A percentile compares a stretch with the other conserved stretches of the same genome.
phyloP scores from a whole-genome alignment of 1,140 invertebrate species.

The Drosophila melanogaster region DNA sequence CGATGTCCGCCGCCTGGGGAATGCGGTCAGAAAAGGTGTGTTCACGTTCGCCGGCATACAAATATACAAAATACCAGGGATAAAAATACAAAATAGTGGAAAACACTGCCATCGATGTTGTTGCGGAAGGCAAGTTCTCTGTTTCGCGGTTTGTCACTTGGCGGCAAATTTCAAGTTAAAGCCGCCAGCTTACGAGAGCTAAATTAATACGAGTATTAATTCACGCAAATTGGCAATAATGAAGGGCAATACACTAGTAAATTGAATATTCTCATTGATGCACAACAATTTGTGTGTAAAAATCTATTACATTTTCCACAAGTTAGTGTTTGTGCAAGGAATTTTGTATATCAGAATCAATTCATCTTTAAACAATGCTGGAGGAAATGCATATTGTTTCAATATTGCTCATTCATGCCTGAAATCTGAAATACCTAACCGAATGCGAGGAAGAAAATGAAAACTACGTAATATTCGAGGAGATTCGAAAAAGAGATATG shows the following conservation, averaged over 20 bases:
- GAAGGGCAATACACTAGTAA: not conserved
- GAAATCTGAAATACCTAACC: not conserved
- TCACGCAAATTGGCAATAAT: not conserved
- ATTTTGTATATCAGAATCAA: not conserved
- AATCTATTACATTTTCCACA: not conserved
- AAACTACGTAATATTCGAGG: not conserved
- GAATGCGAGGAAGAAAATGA: not conserved
- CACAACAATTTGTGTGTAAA: not conserved
- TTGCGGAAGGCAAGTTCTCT: not conserved
- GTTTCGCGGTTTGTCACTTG: slow-evolving; percentile 27
- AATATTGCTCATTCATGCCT: not conserved
- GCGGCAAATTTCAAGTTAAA: not conserved
- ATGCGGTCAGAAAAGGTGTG: slow-evolving; percentile 53
- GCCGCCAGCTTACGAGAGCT: not conserved
- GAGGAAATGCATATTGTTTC: not conserved
- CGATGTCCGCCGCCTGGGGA: slow-evolving; percentile 30
- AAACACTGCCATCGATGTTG: slow-evolving; percentile 17
- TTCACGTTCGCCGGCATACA: slow-evolving; percentile 3
- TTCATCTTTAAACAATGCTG: not conserved
- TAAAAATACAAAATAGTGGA: slow-evolving; percentile 40
- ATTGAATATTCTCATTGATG: not conserved
- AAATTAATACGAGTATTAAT: not conserved
- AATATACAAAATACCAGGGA: slow-evolving; percentile 32
- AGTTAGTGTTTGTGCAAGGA: not conserved
- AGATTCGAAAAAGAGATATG: not conserved